Percentiles rank a stretch among this genome's conserved stretches.
These are phyloP conservation scores for Chitala chitala DNA, from an alignment of 2,113 vertebrate species.

Conservation along the genomic window DNA sequence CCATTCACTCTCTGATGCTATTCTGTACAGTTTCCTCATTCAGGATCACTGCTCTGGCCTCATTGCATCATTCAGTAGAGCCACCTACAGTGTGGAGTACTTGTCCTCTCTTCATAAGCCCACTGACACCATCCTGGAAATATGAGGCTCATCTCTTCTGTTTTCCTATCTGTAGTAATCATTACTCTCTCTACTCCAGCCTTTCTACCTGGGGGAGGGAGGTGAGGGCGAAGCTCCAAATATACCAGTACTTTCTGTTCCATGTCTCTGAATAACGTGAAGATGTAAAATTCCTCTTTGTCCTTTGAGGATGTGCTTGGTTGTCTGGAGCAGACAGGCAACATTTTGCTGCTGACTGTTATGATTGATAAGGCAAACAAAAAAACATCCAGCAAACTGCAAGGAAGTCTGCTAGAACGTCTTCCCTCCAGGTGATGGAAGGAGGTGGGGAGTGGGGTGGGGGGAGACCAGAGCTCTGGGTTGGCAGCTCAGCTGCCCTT, in stretches of 20 bases:
- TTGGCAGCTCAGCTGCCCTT: not conserved
- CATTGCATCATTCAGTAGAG: not conserved
- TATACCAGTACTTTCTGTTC: not conserved
- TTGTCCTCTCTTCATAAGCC: not conserved
- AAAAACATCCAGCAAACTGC: slow-evolving; percentile 1
- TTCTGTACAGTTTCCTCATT: not conserved
- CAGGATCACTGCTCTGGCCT: not conserved
- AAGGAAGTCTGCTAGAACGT: slow-evolving; percentile 1
- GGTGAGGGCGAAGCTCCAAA: too few relatives aligned
- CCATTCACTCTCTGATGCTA: not conserved
- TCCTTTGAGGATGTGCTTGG: not conserved
- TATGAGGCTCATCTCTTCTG: not conserved
- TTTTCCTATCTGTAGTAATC: not conserved
- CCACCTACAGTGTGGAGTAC: not conserved
- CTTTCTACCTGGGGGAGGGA: not conserved
- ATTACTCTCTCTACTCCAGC: not conserved
- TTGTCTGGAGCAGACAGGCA: not conserved
- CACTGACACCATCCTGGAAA: not conserved
- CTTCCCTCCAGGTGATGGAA: too few relatives aligned
- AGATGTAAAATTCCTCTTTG: not conserved
- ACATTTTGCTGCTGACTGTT: not conserved
- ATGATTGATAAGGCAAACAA: slow-evolving; percentile 1
- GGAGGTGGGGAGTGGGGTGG: too few relatives aligned
- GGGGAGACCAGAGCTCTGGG: not conserved
- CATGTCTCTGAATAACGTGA: slow-evolving; percentile 3